Evolutionary conservation across 2,113 vertebrate genomes (phyloP), one percentile per base, ranked within the genome.

Genomic region (Misgurnus mizolepis): DNA sequence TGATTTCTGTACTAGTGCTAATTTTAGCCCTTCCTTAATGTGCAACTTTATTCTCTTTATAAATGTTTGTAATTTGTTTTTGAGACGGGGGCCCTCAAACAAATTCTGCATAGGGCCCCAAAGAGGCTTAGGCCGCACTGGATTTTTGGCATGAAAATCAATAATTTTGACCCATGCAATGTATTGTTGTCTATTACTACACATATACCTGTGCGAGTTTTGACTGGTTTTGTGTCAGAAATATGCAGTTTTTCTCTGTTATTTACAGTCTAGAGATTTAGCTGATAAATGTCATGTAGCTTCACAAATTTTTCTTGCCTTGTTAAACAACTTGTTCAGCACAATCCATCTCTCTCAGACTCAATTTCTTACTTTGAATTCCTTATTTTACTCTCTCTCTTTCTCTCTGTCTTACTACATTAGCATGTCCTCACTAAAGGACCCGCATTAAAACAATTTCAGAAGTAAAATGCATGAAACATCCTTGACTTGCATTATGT

Each of bases 401-500:
- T 34, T 58, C 27, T n/a, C 15, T 17, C 65, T 65, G 14, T 39
- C 78, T 71, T 67, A 45, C 75, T 85, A 39, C 81, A 82, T 89
- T 86, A 88, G 74, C 76, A 84, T 82, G 53, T 67, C 78, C 82
- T 75, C 71, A 71, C 76, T 71, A 81, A 68, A 82, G 74, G 78
- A 53, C 22, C 6, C 2, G 27, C 15, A 43, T 84, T 85, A 84
- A 89, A 88, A 84, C 78, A 83, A 85, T 86, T 86, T 82, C 80
- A 85, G 79, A 86, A 86, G 86, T 85, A 91, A 88, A 87, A 87
- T 83, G 80, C 83, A 90, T 87, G 83, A 85, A 88, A 89, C 87
- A 90, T 86, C 84, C 87, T 87, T 86, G 88, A 91, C 89, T 91
- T 91, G 90, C 90, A 91, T 87, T 82, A 91, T 88, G 86, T 88